Evolutionary conservation across 2,888 invertebrate species (phyloP).

Genomic region (Monoplex corrugatus): DNA sequence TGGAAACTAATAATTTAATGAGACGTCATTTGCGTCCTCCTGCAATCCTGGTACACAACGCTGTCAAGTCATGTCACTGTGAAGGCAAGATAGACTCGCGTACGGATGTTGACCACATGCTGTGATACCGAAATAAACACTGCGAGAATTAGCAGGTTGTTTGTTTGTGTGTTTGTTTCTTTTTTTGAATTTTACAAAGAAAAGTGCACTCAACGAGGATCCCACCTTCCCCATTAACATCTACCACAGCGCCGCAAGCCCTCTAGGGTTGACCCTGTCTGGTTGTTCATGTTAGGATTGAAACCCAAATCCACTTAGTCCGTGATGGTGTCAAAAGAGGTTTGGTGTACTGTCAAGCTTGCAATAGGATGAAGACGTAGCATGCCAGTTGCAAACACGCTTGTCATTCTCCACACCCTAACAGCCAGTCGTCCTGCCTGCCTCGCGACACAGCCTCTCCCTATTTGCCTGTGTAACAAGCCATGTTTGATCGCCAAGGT

Average conservation of each 20-base stretch:
- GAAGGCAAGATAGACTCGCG: too few relatives aligned
- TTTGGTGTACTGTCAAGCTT: conserved; percentile 50
- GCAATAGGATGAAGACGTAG: background rate
- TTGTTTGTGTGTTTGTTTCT: too few relatives aligned
- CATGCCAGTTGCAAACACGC: background rate
- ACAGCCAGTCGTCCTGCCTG: background rate
- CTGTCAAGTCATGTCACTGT: too few relatives aligned
- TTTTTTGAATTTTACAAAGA: too few relatives aligned
- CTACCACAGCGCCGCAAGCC: background rate
- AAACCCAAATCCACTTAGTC: conserved; percentile 57
- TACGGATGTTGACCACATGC: too few relatives aligned
- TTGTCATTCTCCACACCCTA: background rate
- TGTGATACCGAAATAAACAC: too few relatives aligned
- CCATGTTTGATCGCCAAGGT: conserved; percentile 62
- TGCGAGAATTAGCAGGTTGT: too few relatives aligned
- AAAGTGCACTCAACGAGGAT: background rate
- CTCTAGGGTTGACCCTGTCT: conserved; percentile 39
- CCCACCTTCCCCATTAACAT: background rate
- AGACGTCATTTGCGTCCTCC: too few relatives aligned
- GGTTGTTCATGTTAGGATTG: conserved; percentile 52
- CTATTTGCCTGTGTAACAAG: conserved; percentile 48
- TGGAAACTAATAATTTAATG: too few relatives aligned
- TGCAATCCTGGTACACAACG: too few relatives aligned
- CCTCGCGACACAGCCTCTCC: conserved; percentile 39
- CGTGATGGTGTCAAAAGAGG: conserved; percentile 59